Evolutionary conservation across 2,888 invertebrate genomes (phyloP).

Genomic region (Clostera curtula): DNA sequence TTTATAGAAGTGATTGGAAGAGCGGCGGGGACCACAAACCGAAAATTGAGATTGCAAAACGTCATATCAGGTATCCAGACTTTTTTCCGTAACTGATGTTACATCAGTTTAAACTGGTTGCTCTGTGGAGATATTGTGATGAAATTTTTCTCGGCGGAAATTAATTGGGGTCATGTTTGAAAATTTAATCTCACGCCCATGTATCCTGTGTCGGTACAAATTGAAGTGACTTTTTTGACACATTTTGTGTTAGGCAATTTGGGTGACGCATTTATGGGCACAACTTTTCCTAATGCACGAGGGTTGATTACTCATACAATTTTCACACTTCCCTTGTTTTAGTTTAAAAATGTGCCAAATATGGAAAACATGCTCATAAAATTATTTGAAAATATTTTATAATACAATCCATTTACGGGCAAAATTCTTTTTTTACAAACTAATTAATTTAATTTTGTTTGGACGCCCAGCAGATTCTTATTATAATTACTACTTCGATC

Average conservation of each 20-base stretch:
- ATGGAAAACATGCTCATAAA: no score
- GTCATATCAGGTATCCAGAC: slow-evolving; percentile 27
- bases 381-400: no score
- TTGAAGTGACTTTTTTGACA: slow-evolving; percentile 45
- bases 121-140: slow-evolving; percentile 32
- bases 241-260: slow-evolving; percentile 45
- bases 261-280: slow-evolving; percentile 25
- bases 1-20: slow-evolving; percentile 16
- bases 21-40: slow-evolving; percentile 3
- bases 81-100: slow-evolving; percentile 32
- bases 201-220: slow-evolving; percentile 44
- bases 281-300: slow-evolving; percentile 16
- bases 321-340: no score
- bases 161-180: slow-evolving; percentile 55
- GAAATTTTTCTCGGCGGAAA: slow-evolving; percentile 51
- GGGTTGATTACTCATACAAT: slow-evolving; percentile 17
- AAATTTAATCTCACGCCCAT: slow-evolving; percentile 62
- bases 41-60: slow-evolving; percentile 9
- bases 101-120: slow-evolving; percentile 40
- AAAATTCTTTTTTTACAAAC: no score
- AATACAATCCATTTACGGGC: no score
- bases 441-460: no score
- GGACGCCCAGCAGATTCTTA: no score
- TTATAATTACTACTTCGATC: no score
- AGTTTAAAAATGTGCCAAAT: no score